Percentiles rank a stretch among this genome's conserved stretches.
phyloP scores from a whole-genome alignment of 2,797 vertebrate species.

The Sebastes kiyomatsui region DNA sequence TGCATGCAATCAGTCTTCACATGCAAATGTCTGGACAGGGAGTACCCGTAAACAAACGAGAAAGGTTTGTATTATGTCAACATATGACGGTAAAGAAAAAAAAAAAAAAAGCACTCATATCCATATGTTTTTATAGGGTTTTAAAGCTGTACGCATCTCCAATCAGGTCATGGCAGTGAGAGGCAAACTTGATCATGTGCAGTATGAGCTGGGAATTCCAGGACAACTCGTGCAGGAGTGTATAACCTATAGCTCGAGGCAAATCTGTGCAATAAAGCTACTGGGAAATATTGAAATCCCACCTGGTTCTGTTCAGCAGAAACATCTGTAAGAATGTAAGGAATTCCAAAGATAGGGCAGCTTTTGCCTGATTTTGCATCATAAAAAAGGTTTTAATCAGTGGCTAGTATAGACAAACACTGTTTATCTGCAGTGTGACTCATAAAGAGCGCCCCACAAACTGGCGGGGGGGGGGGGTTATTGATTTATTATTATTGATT shows the following conservation, averaged over 20 bases:
- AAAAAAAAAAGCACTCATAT: background rate
- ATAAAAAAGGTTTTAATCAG: constrained; percentile 37
- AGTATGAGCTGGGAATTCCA: background rate
- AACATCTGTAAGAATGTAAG: constrained; percentile 70
- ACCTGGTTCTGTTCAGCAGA: constrained; percentile 73
- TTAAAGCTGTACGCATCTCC: constrained; percentile 2
- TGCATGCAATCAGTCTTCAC: constrained; percentile 2
- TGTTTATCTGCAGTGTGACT: constrained; percentile 12
- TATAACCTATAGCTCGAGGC: constrained; percentile 53
- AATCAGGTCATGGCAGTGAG: background rate
- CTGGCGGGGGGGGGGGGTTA: background rate
- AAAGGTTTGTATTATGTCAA: background rate
- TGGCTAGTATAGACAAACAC: background rate
- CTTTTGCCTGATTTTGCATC: constrained; percentile 24
- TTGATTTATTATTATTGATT: constrained; percentile 1
- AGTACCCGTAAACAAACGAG: background rate
- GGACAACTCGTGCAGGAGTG: constrained; percentile 14
- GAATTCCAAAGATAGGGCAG: constrained; percentile 61
- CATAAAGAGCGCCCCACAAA: background rate
- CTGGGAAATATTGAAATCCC: constrained; percentile 58
- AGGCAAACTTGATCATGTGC: constrained; percentile 24
- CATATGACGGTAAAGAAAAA: background rate
- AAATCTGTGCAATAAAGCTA: constrained; percentile 53
- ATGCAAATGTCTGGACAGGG: background rate
- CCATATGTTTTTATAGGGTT: background rate